Conservation (phyloP, 1,140 invertebrate species). For the Neotoxoptera formosana region DNA sequence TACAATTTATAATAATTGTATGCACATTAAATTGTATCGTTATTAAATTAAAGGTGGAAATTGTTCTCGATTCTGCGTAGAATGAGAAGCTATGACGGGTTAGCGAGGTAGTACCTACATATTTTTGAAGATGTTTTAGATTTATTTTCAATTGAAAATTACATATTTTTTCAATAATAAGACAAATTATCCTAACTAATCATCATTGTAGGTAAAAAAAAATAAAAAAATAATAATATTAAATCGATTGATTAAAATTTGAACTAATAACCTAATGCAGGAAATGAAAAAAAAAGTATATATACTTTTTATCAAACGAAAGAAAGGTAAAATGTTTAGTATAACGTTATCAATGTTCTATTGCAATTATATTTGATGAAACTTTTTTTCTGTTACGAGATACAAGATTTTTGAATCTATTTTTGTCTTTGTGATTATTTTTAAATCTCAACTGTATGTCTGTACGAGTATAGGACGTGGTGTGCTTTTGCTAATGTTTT, state of each 20-base stretch:
- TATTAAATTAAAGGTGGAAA: not conserved
- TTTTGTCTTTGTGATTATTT: not conserved
- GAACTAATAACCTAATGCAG: not conserved
- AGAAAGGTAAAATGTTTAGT: too few relatives aligned
- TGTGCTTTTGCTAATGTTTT: not conserved
- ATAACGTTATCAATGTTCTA: too few relatives aligned
- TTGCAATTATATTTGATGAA: not conserved
- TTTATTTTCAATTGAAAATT: not conserved
- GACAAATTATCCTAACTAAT: not conserved
- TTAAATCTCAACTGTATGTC: not conserved
- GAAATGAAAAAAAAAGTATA: not conserved
- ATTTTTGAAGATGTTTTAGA: too few relatives aligned
- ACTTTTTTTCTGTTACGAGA: not conserved
- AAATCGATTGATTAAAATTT: not conserved
- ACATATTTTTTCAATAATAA: not conserved
- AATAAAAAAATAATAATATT: not conserved
- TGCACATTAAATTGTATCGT: not conserved
- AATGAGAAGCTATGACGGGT: not conserved
- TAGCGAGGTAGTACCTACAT: not conserved
- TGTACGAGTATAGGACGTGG: not conserved
- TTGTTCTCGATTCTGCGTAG: not conserved
- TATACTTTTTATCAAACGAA: not conserved
- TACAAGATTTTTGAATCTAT: not conserved
- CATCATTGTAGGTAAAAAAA: not conserved
- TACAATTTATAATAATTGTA: not conserved